Percentiles rank a stretch among this genome's conserved stretches.
Conservation (phyloP, 2,797 vertebrate species). For the Borostomias antarcticus region DNA sequence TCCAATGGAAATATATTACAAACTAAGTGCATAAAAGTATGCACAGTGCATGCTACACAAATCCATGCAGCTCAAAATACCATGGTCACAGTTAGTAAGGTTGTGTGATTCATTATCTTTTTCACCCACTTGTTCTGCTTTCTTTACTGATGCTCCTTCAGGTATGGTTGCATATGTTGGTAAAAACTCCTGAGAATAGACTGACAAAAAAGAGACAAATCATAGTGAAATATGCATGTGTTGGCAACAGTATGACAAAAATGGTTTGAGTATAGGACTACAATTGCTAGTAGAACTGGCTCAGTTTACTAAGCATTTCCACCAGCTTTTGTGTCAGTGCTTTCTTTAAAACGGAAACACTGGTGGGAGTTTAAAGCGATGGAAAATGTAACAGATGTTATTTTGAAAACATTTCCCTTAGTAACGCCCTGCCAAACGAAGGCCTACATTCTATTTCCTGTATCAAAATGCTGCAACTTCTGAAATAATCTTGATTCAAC, state of each 20-base stretch:
- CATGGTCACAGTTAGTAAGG: not conserved
- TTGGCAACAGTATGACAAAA: not conserved
- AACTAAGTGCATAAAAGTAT: not conserved
- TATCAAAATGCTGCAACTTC: too few relatives aligned
- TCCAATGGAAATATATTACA: not conserved
- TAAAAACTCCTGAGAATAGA: conserved; percentile 71
- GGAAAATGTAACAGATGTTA: conserved; percentile 66
- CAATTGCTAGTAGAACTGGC: too few relatives aligned
- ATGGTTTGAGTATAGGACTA: not conserved
- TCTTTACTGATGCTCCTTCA: conserved; percentile 45
- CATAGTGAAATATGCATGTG: too few relatives aligned
- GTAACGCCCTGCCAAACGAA: conserved; percentile 51
- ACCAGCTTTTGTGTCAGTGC: too few relatives aligned
- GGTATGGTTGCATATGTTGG: conserved; percentile 65
- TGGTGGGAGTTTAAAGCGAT: too few relatives aligned
- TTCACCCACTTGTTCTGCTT: conserved; percentile 63
- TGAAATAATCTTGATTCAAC: too few relatives aligned
- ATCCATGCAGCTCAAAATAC: not conserved
- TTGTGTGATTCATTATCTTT: not conserved
- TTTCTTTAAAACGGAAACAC: too few relatives aligned
- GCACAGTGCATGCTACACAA: not conserved
- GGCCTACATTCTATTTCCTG: too few relatives aligned
- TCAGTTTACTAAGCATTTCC: too few relatives aligned
- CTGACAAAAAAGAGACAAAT: conserved; percentile 46
- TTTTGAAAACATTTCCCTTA: conserved; percentile 60